phyloP scores from a whole-genome alignment of 2,113 vertebrate genomes.

The Nannospalax galili region DNA sequence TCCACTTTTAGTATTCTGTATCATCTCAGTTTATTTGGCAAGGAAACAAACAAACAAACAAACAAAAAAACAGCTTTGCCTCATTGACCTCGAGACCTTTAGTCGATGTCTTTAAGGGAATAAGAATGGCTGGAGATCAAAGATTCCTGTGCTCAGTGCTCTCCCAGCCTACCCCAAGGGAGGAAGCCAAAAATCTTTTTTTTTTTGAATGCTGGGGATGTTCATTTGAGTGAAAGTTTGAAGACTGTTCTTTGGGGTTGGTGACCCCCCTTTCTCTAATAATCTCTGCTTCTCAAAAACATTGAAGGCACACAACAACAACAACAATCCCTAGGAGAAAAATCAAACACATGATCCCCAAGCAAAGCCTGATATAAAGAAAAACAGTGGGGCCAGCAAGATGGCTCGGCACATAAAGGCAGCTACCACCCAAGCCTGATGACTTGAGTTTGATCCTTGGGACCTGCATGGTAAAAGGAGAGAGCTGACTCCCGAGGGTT shows the following conservation, averaged over 20 bases:
- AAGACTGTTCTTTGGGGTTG: neutral
- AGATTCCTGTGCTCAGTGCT: neutral
- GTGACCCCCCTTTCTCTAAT: neutral
- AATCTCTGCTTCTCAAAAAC: neutral
- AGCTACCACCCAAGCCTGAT: neutral
- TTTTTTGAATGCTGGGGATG: neutral
- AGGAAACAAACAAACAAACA: too few relatives aligned
- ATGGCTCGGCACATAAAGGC: neutral
- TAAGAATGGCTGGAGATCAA: too few relatives aligned
- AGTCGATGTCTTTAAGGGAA: neutral
- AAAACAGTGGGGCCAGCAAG: neutral
- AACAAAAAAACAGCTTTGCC: neutral
- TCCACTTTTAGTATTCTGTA: neutral
- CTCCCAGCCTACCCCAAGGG: neutral
- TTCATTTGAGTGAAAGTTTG: neutral
- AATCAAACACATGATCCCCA: neutral
- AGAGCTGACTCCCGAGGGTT: neutral
- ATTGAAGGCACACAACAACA: neutral
- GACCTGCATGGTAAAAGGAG: neutral
- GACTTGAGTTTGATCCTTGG: neutral
- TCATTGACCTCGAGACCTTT: neutral
- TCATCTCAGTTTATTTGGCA: constrained; percentile 20
- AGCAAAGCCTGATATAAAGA: neutral
- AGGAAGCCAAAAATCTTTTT: neutral
- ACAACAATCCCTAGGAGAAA: neutral